Conservation (phyloP, 2,113 vertebrate species). For the Oxyruncus cristatus region DNA sequence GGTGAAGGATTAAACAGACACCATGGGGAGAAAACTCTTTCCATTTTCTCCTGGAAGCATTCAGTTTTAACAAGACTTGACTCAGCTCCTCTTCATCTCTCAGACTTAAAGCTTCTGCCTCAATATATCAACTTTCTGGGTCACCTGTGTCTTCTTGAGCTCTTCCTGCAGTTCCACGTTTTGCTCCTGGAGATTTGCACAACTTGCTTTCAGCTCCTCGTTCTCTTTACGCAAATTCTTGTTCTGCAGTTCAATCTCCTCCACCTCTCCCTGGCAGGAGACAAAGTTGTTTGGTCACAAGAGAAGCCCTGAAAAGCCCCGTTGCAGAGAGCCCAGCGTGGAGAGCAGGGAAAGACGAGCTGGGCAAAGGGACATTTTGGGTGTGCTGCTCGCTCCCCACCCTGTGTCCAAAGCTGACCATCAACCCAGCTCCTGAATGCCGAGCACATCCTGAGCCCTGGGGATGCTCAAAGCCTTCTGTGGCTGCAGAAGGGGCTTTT, state of each 20-base stretch:
- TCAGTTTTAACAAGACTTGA: background rate
- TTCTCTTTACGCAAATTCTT: constrained; percentile 53
- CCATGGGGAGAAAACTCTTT: background rate
- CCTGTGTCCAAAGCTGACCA: background rate
- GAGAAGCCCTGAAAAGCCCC: background rate
- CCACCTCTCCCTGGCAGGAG: constrained; percentile 59
- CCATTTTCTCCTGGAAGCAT: background rate
- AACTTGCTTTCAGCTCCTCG: constrained; percentile 48
- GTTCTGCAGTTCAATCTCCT: constrained; percentile 67
- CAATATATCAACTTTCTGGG: background rate
- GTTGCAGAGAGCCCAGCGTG: background rate
- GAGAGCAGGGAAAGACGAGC: background rate
- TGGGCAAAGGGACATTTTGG: no score
- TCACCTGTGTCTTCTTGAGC: constrained; percentile 50
- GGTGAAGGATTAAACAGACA: background rate
- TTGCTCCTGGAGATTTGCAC: constrained; percentile 40
- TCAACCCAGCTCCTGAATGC: background rate
- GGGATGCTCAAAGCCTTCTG: background rate
- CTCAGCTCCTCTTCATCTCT: background rate
- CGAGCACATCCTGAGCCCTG: background rate
- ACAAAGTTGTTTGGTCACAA: background rate
- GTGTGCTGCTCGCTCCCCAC: background rate
- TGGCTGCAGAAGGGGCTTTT: background rate
- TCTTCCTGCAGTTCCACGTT: constrained; percentile 21
- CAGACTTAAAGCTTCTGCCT: background rate